Conservation (phyloP, 2,797 vertebrate genomes). For the Anisognathus igniventris region DNA sequence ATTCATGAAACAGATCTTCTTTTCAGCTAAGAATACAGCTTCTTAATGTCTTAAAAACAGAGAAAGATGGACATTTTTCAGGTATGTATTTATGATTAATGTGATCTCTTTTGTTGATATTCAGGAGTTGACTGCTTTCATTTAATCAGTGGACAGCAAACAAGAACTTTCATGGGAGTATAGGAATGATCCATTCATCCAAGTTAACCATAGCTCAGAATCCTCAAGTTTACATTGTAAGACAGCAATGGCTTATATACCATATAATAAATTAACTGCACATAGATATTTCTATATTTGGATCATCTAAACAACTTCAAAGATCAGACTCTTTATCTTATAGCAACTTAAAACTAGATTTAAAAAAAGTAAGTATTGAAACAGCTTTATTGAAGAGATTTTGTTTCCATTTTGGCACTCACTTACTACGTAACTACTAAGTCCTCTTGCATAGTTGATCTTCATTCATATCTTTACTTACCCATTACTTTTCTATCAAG, state of each 20-base stretch:
- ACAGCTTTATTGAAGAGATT: neutral
- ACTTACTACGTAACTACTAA: neutral
- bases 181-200: neutral
- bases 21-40: neutral
- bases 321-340: neutral
- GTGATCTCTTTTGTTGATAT: neutral
- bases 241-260: neutral
- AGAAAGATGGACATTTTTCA: neutral
- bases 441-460: neutral
- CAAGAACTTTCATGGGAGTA: neutral
- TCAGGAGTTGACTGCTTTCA: neutral
- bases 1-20: neutral
- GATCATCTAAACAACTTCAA: neutral
- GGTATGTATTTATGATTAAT: neutral
- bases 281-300: neutral
- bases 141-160: neutral
- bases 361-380: neutral
- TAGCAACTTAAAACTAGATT: neutral
- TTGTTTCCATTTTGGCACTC: neutral
- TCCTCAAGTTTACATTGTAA: neutral
- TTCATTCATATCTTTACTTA: neutral
- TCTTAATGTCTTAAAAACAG: neutral
- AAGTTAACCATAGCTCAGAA: neutral
- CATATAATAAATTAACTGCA: neutral
- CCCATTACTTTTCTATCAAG: neutral